Percentiles rank a stretch among this genome's conserved stretches.
Conservation (phyloP, 2,113 vertebrate genomes). For the Galbula dea region DNA sequence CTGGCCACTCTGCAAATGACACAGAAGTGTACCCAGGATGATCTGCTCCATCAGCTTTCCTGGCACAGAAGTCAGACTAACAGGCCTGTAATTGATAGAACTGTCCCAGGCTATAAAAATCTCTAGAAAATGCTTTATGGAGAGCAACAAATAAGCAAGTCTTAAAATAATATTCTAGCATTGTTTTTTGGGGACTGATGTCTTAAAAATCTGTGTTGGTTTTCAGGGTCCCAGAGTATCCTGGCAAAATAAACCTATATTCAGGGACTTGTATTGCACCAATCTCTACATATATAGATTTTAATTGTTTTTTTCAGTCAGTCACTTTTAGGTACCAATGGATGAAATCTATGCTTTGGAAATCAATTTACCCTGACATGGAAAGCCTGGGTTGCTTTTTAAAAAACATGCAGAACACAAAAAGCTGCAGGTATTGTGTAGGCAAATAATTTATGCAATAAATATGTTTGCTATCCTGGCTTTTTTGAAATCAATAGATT, state of each 20-base stretch:
- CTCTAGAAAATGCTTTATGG: neutral
- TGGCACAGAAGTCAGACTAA: no score
- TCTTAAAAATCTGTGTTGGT: neutral
- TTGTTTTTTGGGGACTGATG: neutral
- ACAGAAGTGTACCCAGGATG: no score
- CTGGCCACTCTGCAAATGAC: no score
- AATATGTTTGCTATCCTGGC: neutral
- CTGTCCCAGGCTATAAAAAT: neutral
- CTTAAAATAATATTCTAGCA: neutral
- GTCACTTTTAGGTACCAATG: neutral
- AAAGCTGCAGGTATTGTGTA: neutral
- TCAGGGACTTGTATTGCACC: neutral
- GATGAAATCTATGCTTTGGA: neutral
- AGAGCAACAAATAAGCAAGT: neutral
- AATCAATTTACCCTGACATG: neutral
- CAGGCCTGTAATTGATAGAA: no score
- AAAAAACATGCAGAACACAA: neutral
- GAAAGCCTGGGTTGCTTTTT: neutral
- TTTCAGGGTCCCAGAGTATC: neutral
- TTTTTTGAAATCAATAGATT: neutral
- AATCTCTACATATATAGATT: neutral
- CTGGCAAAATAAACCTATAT: neutral
- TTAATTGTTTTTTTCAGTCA: neutral
- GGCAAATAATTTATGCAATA: neutral
- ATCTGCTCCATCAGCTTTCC: no score